Percentiles rank a stretch among this genome's conserved stretches.
Evolutionary conservation across 1,140 invertebrate genomes (phyloP).

Genomic region (Nomia melanderi): DNA sequence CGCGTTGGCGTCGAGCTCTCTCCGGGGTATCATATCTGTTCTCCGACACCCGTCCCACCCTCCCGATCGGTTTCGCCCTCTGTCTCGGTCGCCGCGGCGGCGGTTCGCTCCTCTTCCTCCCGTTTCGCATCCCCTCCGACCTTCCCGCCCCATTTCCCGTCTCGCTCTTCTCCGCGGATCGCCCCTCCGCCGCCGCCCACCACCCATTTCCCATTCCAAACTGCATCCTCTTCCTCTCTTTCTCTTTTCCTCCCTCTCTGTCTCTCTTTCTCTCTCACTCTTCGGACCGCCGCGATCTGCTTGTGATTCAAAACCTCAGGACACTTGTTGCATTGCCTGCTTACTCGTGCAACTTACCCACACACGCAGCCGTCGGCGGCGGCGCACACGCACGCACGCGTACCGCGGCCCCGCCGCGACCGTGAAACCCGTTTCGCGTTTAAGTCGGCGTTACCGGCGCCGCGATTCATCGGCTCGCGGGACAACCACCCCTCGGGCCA

Average conservation of each 20-base stretch:
- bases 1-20: constrained; percentile 75
- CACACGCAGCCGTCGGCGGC: constrained; percentile 19
- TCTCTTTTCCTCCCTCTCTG: constrained; percentile 48
- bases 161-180: constrained; percentile 49
- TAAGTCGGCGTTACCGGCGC: constrained; percentile 68
- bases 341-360: constrained; percentile 71
- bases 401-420: constrained; percentile 28
- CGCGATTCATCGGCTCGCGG: constrained; percentile 68
- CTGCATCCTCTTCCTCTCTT: constrained; percentile 69
- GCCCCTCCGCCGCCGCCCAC: constrained; percentile 33
- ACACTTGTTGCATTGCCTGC: constrained; percentile 81
- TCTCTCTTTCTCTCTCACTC: constrained; percentile 49
- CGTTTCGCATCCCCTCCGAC: constrained; percentile 54
- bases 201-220: constrained; percentile 49
- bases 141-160: constrained; percentile 27
- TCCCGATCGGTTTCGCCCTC: constrained; percentile 32
- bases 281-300: constrained; percentile 76
- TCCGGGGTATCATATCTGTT: constrained; percentile 72
- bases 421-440: constrained; percentile 69
- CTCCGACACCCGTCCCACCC: constrained; percentile 46
- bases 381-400: constrained; percentile 22
- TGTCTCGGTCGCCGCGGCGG: constrained; percentile 1
- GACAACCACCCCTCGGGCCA: constrained; percentile 9
- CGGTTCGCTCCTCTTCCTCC: constrained; percentile 30
- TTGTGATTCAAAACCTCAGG: constrained; percentile 82